These are phyloP conservation scores for Lacanobia wlatinum DNA, from an alignment of 2,888 invertebrate genomes.

Conservation along the genomic window DNA sequence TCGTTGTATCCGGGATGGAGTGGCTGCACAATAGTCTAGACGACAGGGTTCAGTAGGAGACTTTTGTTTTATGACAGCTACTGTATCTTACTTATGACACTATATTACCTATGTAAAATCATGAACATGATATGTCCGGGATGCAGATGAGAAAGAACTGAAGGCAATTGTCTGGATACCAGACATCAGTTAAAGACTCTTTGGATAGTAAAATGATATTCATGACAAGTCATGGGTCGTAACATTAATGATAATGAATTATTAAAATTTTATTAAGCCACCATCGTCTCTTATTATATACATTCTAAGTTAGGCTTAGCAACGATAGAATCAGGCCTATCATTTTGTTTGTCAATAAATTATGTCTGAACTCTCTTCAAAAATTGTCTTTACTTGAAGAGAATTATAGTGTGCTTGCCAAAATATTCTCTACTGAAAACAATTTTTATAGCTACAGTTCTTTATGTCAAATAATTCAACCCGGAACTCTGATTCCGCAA, in stretches of 20 bases:
- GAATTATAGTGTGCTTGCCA: not conserved
- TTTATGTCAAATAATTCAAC: constrained; percentile 5
- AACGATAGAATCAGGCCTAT: not conserved
- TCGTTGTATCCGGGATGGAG: constrained; percentile 43
- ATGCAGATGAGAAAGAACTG: not conserved
- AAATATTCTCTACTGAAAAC: not conserved
- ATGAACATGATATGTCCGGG: not conserved
- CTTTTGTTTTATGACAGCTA: not conserved
- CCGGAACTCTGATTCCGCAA: constrained; percentile 12
- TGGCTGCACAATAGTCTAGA: constrained; percentile 3
- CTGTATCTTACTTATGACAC: not conserved
- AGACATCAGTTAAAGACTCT: not conserved
- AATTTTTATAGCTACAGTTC: not conserved
- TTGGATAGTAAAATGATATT: not conserved
- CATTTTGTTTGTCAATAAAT: not conserved
- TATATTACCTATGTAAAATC: not conserved
- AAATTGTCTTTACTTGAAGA: not conserved
- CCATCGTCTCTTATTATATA: too few species aligned
- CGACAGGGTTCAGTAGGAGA: not conserved
- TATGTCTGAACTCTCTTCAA: not conserved
- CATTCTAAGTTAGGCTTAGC: too few species aligned
- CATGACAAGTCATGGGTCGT: not conserved
- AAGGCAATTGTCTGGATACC: not conserved
- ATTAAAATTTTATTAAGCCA: too few species aligned
- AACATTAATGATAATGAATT: too few species aligned